phyloP scores from a whole-genome alignment of 2,888 invertebrate species.

The Melolontha melolontha region DNA sequence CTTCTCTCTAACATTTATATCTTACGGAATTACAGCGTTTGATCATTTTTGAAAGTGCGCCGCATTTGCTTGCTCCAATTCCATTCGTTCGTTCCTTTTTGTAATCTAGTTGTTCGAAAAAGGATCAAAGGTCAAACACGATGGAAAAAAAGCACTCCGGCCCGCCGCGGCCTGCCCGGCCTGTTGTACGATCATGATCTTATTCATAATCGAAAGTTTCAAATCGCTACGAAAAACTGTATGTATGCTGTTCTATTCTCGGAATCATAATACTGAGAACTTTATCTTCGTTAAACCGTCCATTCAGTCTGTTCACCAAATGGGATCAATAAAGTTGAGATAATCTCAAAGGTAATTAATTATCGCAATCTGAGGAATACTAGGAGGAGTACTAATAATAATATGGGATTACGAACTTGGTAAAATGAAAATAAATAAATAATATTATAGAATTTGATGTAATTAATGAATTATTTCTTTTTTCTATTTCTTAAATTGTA shows the following conservation, averaged over 20 bases:
- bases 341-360: too few relatives aligned
- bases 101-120: constrained; percentile 31
- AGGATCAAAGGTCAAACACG: constrained; percentile 25
- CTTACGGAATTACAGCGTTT: too few relatives aligned
- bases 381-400: too few relatives aligned
- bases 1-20: too few relatives aligned
- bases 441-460: too few relatives aligned
- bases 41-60: constrained; percentile 16
- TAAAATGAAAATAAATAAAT: too few relatives aligned
- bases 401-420: too few relatives aligned
- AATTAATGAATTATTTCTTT: too few relatives aligned
- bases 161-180: neutral
- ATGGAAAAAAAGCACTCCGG: constrained; percentile 6
- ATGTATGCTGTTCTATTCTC: constrained; percentile 12
- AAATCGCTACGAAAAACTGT: constrained; percentile 1
- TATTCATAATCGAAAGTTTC: constrained; percentile 28
- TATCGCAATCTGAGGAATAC: too few relatives aligned
- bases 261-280: constrained; percentile 8
- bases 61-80: constrained; percentile 15
- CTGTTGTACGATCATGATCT: constrained; percentile 8
- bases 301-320: too few relatives aligned
- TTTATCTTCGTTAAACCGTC: neutral
- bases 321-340: too few relatives aligned
- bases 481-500: too few relatives aligned
- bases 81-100: constrained; percentile 13